Evolutionary conservation across 1,140 invertebrate genomes (phyloP).

Genomic region (Euwallacea fornicatus): DNA sequence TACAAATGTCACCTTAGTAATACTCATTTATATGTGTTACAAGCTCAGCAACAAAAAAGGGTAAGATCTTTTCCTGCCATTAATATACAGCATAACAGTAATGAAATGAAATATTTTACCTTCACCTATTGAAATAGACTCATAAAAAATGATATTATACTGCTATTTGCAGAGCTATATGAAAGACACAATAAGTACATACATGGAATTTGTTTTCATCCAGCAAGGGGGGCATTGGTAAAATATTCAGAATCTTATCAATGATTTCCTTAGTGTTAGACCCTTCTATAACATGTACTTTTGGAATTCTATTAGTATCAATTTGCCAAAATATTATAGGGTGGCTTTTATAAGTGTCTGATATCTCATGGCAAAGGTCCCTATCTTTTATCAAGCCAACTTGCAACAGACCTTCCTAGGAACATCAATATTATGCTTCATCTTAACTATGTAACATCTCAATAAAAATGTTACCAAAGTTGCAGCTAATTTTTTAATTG

Average conservation of each 20-base stretch:
- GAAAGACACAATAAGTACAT: conserved; percentile 17
- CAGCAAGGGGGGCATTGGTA: conserved; percentile 59
- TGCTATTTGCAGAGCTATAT: not conserved
- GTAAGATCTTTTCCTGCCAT: no score
- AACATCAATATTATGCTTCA: conserved; percentile 32
- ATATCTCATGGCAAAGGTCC: conserved; percentile 57
- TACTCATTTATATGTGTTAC: no score
- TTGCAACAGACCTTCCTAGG: conserved; percentile 60
- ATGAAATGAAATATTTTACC: no score
- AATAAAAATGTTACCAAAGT: conserved; percentile 58
- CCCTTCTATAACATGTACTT: conserved; percentile 46
- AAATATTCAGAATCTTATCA: conserved; percentile 58
- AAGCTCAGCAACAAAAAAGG: no score
- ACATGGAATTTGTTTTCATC: conserved; percentile 58
- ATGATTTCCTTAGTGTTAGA: conserved; percentile 59
- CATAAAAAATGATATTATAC: no score
- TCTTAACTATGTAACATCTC: not conserved
- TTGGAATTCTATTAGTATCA: conserved; percentile 43
- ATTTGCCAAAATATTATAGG: conserved; percentile 58
- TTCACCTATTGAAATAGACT: no score
- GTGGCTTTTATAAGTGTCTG: conserved; percentile 46
- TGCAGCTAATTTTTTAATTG: conserved; percentile 63
- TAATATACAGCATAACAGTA: no score
- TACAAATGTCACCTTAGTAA: no score
- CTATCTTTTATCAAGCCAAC: conserved; percentile 57